These are phyloP conservation scores for Mesorhabditis spiculigera DNA, from an alignment of 2,888 invertebrate genomes.

Conservation along the genomic window DNA sequence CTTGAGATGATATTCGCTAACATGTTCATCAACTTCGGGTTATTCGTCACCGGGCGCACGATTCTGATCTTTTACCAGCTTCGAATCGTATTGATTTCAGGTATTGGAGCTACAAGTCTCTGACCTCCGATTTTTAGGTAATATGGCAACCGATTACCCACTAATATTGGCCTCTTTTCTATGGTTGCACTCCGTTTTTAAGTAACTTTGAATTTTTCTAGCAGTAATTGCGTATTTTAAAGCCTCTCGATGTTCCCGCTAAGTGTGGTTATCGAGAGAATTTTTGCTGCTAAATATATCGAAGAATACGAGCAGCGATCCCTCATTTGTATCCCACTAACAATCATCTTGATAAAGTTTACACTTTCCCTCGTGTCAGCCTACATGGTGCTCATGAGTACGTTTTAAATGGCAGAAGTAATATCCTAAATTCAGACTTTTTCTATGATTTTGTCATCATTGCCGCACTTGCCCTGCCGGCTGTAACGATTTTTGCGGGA, in stretches of 20 bases:
- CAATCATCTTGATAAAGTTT: background rate
- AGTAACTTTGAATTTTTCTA: background rate
- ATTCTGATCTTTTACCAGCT: background rate
- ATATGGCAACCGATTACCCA: background rate
- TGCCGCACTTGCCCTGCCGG: constrained; percentile 3
- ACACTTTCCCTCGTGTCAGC: background rate
- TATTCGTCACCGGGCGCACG: background rate
- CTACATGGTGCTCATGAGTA: background rate
- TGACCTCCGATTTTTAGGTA: background rate
- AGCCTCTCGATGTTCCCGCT: background rate
- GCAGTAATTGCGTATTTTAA: background rate
- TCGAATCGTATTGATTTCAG: background rate
- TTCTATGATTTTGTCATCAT: background rate
- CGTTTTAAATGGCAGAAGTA: background rate
- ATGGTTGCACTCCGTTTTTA: background rate
- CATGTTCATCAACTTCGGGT: background rate
- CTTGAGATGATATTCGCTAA: background rate
- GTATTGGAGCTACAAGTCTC: background rate
- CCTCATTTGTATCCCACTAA: background rate
- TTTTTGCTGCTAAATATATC: background rate
- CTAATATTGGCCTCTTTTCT: background rate
- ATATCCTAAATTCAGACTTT: background rate
- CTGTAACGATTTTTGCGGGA: background rate
- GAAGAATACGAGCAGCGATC: background rate
- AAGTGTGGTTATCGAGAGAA: background rate